Evolutionary conservation across 2,797 vertebrate species (phyloP), one percentile per base, ranked within the genome.

Genomic region (Rhinophrynus dorsalis): DNA sequence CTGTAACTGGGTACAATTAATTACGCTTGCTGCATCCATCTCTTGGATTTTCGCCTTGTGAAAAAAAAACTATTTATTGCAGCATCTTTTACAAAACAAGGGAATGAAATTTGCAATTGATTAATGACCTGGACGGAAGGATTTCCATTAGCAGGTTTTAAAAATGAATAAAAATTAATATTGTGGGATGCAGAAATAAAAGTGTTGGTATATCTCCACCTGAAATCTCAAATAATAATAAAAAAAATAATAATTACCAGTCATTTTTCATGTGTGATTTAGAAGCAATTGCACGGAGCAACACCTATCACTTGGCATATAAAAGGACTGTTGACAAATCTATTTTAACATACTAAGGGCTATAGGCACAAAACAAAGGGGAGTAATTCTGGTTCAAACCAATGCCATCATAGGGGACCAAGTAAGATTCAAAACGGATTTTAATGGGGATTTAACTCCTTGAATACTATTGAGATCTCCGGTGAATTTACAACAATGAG

Each of bases 1-100:
- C 94, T 93, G 96, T 98, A 97, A 99, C 94, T 91, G 94, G 92
- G 93, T 94, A 94, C 96, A 96, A 98, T 99, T 99, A 98, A 98
- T 98, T 98, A 96, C 92, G 91, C 94, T 92, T 89, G 93, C 96
- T 96, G 94, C 94, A 97, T 98, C 94, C 94, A 95, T 96, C 94
- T 95, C 90, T 84, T 90, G 91, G 89, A 92, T 89, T 90, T 91
- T 91, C 78, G 90, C 88, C 95, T 96, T 94, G 90, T 94, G 92
- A 85, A 90, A 91, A 64, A 71, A 72, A 92, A 90, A 91, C 85
- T 92, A 93, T 92, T 96, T 95, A 92, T 94, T 93, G 89, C 88
- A 90, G 92, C 90, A 94, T 91, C 90, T 90, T 92, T 88, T 86
- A 87, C 84, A 90, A 93, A 92, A 94, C 90, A 90, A 91, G 93